Base-by-base conservation (phyloP, 2,888 invertebrate genomes). In the Empis stercorea region DNA sequence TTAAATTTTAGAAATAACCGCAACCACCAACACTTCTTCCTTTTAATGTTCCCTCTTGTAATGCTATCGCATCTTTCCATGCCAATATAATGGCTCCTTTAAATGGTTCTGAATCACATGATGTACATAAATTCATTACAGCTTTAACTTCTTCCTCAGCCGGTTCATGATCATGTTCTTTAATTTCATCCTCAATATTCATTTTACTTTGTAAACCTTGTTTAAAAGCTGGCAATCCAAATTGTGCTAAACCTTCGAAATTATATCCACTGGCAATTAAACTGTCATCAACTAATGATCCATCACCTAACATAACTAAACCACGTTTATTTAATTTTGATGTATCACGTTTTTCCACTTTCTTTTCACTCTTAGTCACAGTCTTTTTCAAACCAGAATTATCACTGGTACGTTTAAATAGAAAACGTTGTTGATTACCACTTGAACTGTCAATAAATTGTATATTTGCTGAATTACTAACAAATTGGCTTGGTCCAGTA, bases 131-230 rank as follows among this genome's bases (percentile, higher is more conserved):
- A 55, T 80, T 75, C 81, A 87, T 82, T 1, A 87, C 85, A 10
- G 83, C 83, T 56, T 75, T 80, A 0, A 87, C 87, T 65, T 87
- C 87, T 30, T 81, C 85, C 63, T 87, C 87, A 1, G 87, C 87
- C 0, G 87, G 86, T 57, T 87, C 87, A 38, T 84, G 73, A 57
- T 84, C 86, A 50, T 85, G 82, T 44, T 74, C 73, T 67, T 77
- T 70, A 4, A 72, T 67, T 54, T 69, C 62, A 50, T 65, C 62
- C 50, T 66, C 64, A 10, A 67, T 59, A 32, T 61, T 64, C 60
- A 61, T 64, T 48, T 61, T 63, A 4, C 58, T 49, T 45, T 71
- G 72, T 55, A 79, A 72, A 51, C 76, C 76, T 54, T 76, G 71
- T 55, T 79, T 79, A 57, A 82, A 81, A 52, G 78, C 70, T 57